Percentiles rank a stretch among this genome's conserved stretches.
Conservation (phyloP, 1,140 invertebrate species). For the Musca vetustissima region DNA sequence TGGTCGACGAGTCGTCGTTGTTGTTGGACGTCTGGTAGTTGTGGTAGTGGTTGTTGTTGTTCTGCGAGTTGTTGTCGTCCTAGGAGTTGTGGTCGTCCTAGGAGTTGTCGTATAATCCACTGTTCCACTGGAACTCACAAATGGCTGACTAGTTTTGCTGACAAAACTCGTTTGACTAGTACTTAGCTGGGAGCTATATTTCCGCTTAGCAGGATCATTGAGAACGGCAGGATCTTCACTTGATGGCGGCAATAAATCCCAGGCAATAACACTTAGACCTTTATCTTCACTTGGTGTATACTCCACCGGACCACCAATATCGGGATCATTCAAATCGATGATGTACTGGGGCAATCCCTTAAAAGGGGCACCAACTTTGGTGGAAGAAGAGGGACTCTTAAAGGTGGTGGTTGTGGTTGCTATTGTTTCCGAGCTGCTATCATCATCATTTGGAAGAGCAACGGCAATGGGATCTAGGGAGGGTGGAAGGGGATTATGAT, state of each 20-base stretch:
- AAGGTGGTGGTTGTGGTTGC: slow-evolving; percentile 12
- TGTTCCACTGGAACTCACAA: slow-evolving; percentile 30
- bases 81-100: background rate
- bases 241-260: slow-evolving; percentile 47
- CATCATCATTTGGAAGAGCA: slow-evolving; percentile 34
- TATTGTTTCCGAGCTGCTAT: background rate
- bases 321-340: slow-evolving; percentile 42
- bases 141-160: too few relatives aligned
- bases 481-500: slow-evolving; percentile 49
- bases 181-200: too few relatives aligned
- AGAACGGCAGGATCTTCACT: slow-evolving; percentile 28
- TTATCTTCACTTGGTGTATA: slow-evolving; percentile 41
- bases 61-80: too few relatives aligned
- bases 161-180: too few relatives aligned
- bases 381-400: slow-evolving; percentile 25
- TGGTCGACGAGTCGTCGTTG: slow-evolving; percentile 11
- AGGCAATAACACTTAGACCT: slow-evolving; percentile 47
- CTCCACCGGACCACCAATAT: slow-evolving; percentile 45
- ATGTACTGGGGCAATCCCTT: slow-evolving; percentile 41
- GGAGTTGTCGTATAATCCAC: slow-evolving; percentile 37
- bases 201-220: too few relatives aligned
- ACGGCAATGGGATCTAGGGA: slow-evolving; percentile 53
- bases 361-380: slow-evolving; percentile 38
- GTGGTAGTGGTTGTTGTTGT: too few relatives aligned
- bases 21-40: background rate